These are phyloP conservation scores for Tetramorium simillimum DNA, from an alignment of 1,140 invertebrate species.

Conservation along the genomic window DNA sequence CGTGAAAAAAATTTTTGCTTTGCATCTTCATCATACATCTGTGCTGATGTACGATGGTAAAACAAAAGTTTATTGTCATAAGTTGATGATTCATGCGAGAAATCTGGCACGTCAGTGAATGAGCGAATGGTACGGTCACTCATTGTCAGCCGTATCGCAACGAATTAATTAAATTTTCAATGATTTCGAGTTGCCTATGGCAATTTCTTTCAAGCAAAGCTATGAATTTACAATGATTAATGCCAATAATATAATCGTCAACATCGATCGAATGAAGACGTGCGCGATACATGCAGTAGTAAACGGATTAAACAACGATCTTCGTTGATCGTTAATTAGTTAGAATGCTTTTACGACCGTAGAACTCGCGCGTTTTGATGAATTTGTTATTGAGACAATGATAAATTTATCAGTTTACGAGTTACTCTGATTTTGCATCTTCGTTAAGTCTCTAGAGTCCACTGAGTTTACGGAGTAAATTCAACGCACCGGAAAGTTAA, in stretches of 20 bases:
- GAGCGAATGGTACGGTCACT: background rate
- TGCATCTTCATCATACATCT: conserved; percentile 9
- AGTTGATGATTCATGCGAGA: background rate
- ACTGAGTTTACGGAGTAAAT: conserved; percentile 20
- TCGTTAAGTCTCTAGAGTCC: background rate
- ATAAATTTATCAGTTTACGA: background rate
- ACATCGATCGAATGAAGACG: no score
- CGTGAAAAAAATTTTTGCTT: conserved; percentile 26
- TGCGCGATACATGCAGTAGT: no score
- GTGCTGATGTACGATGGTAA: background rate
- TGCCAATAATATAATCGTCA: background rate
- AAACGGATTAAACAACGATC: background rate
- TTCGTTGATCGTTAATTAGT: conserved; percentile 21
- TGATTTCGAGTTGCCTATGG: background rate
- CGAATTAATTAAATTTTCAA: background rate
- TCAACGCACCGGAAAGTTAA: conserved; percentile 13
- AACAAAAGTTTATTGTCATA: conserved; percentile 46
- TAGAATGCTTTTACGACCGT: background rate
- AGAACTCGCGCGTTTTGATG: background rate
- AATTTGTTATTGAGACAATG: background rate
- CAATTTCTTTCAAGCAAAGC: background rate
- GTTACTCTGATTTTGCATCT: conserved; percentile 2
- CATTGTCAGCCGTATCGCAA: background rate
- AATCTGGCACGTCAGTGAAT: background rate
- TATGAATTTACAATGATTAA: background rate